A percentile compares a stretch with the other conserved stretches of the same genome.
These are phyloP conservation scores for Anser cygnoides DNA, from an alignment of 2,113 vertebrate species.

Conservation along the genomic window DNA sequence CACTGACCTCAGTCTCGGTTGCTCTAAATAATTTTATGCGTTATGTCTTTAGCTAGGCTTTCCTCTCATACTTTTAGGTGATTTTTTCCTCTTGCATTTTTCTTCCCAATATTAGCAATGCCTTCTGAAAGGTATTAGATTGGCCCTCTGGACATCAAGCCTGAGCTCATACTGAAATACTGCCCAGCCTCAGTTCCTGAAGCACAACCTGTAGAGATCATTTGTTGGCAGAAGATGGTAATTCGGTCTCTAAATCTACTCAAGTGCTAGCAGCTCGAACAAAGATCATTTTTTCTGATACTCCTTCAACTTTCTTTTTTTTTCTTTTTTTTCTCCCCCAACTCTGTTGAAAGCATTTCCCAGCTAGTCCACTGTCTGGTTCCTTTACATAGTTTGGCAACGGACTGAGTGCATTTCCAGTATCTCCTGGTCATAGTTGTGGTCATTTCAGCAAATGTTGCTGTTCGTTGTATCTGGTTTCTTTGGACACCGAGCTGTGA, in stretches of 20 bases:
- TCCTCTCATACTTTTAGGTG: background rate
- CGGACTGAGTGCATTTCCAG: background rate
- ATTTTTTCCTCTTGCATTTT: accelerated
- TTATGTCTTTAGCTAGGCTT: background rate
- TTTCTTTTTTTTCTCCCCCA: accelerated
- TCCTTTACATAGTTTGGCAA: background rate
- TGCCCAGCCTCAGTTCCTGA: background rate
- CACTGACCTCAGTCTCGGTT: background rate
- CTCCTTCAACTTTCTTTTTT: background rate
- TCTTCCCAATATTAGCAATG: background rate
- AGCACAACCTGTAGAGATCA: background rate
- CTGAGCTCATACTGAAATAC: background rate
- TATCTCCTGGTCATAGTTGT: accelerated
- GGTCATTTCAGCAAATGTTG: background rate
- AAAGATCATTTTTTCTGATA: background rate
- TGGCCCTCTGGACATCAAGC: background rate
- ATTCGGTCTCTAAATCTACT: background rate
- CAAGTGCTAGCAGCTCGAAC: background rate
- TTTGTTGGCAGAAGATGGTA: background rate
- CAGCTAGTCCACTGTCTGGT: background rate
- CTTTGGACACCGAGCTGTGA: background rate
- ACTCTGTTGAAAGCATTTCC: background rate
- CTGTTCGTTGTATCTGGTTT: background rate
- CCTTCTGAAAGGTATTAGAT: background rate
- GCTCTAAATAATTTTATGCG: background rate